phyloP scores from a whole-genome alignment of 1,140 invertebrate genomes.

The Mycetomoellerius zeteki region DNA sequence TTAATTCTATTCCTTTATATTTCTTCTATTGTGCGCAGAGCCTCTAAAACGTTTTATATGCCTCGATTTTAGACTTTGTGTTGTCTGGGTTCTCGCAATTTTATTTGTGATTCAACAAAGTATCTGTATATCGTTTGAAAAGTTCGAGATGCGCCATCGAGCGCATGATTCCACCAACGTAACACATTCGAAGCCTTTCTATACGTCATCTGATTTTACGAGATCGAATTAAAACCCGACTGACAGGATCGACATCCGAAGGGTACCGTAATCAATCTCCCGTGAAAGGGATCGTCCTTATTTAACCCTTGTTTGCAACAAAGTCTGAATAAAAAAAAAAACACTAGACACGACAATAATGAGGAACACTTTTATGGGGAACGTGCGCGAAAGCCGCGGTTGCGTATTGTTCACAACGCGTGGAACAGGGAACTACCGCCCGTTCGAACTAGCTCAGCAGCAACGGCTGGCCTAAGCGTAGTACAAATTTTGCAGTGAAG shows the following conservation, averaged over 20 bases:
- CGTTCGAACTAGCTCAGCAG: conserved; percentile 66
- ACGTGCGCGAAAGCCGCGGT: conserved; percentile 32
- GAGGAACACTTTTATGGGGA: conserved; percentile 58
- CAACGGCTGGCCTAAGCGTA: conserved; percentile 75
- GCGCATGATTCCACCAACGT: background rate
- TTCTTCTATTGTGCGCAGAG: too few species aligned
- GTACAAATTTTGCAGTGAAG: conserved; percentile 75
- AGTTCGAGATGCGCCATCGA: background rate
- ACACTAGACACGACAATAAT: conserved; percentile 75
- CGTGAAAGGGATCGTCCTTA: conserved; percentile 4
- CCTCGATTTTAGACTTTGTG: too few species aligned
- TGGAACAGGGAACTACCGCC: conserved; percentile 50
- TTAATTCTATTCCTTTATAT: too few species aligned
- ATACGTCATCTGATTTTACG: conserved; percentile 5
- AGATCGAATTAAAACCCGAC: background rate
- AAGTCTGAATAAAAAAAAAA: conserved; percentile 70
- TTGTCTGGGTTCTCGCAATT: background rate
- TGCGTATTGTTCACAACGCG: conserved; percentile 39
- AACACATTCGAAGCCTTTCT: background rate
- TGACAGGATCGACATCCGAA: background rate
- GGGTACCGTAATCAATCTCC: conserved; percentile 2
- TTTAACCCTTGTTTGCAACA: conserved; percentile 47
- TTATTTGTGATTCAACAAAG: background rate
- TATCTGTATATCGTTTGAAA: background rate
- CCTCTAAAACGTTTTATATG: too few species aligned